Conservation (phyloP, 2,797 vertebrate genomes). For the Falco biarmicus region DNA sequence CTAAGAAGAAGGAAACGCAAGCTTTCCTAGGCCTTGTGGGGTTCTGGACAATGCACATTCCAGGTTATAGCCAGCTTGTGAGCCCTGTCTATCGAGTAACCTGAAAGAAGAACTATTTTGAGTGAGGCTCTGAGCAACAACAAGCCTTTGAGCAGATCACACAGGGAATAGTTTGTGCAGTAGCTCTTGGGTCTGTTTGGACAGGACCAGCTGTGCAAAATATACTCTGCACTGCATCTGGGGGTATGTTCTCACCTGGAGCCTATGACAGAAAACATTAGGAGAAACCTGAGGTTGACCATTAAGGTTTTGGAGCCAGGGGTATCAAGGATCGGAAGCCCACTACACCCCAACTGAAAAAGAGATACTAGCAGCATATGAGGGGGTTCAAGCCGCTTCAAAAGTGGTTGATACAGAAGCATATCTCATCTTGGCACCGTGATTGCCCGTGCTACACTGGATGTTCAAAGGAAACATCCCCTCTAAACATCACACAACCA, state of each 20-base stretch:
- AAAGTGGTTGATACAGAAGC: background rate
- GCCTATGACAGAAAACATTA: background rate
- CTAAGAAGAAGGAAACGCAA: too few species aligned
- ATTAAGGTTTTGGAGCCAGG: background rate
- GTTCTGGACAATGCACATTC: background rate
- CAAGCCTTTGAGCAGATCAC: background rate
- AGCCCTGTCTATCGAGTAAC: background rate
- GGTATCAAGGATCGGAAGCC: background rate
- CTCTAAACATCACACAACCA: too few species aligned
- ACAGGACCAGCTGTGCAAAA: background rate
- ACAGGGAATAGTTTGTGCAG: background rate
- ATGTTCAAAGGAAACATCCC: too few species aligned
- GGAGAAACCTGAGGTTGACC: background rate
- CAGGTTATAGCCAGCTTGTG: background rate
- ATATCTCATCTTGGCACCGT: background rate
- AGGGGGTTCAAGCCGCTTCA: background rate
- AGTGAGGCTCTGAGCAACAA: background rate
- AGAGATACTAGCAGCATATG: background rate
- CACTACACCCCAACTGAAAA: background rate
- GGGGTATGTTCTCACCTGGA: background rate
- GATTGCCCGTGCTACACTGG: too few species aligned
- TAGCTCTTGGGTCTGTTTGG: background rate
- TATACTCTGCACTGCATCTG: background rate
- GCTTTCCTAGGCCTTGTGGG: background rate
- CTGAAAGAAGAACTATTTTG: background rate